A percentile compares a stretch with the other conserved stretches of the same genome.
phyloP scores from a whole-genome alignment of 1,140 invertebrate species.

The Stegodyphus dumicola region DNA sequence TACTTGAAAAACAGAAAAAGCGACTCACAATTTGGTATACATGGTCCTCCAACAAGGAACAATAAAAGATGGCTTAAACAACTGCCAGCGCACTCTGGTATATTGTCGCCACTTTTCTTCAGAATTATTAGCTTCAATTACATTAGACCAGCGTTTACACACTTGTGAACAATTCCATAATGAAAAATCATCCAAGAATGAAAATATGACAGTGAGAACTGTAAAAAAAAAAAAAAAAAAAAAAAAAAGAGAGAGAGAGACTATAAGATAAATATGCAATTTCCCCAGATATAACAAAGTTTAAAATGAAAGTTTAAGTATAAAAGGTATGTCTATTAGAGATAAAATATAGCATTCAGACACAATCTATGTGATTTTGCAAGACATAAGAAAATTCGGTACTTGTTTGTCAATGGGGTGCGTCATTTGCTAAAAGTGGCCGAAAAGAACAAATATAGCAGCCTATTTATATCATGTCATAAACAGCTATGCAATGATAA shows the following conservation, averaged over 20 bases:
- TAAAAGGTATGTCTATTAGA: no score
- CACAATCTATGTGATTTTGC: no score
- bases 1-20: not conserved
- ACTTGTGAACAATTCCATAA: conserved; percentile 87
- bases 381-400: no score
- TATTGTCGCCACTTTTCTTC: conserved; percentile 82
- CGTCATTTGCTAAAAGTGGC: no score
- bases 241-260: no score
- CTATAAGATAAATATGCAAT: not conserved
- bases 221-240: conserved; percentile 66
- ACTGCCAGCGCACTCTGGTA: conserved; percentile 81
- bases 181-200: conserved; percentile 90
- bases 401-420: no score
- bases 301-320: no score
- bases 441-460: no score
- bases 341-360: no score
- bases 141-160: conserved; percentile 83
- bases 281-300: no score
- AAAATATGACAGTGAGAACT: conserved; percentile 89
- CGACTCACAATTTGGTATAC: conserved; percentile 73
- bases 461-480: no score
- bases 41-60: conserved; percentile 83
- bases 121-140: conserved; percentile 80
- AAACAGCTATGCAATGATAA: no score
- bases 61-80: conserved; percentile 78